These are phyloP conservation scores for Geopemphigus sp. DNA, from an alignment of 1,140 invertebrate genomes.

Conservation along the genomic window DNA sequence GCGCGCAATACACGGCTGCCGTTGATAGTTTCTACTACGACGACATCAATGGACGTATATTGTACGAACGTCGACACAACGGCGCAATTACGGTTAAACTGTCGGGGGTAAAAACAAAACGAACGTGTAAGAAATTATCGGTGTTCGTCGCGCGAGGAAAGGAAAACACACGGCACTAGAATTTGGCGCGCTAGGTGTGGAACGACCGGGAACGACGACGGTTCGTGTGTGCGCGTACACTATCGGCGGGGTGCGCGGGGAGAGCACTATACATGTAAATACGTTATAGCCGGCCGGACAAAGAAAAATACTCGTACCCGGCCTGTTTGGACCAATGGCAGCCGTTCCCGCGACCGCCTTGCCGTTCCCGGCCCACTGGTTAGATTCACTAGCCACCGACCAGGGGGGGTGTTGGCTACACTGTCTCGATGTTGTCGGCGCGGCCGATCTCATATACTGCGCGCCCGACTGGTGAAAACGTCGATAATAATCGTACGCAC, in stretches of 20 bases:
- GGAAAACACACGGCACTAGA: constrained; percentile 9
- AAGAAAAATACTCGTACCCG: not conserved
- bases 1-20: not conserved
- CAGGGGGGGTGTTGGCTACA: not conserved
- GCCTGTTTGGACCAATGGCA: constrained; percentile 4
- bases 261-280: not conserved
- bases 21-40: too few species aligned
- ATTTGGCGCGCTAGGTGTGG: constrained; percentile 47
- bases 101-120: too few species aligned
- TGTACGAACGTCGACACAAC: too few species aligned
- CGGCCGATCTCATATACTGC: too few species aligned
- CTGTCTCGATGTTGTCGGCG: not conserved
- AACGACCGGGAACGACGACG: constrained; percentile 36
- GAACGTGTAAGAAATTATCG: too few species aligned
- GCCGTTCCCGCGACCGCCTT: constrained; percentile 43
- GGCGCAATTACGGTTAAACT: too few species aligned
- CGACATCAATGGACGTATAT: too few species aligned
- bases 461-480: not conserved
- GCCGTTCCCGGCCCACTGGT: not conserved
- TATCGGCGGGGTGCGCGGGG: not conserved
- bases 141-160: not conserved
- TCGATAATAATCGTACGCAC: constrained; percentile 22
- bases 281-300: constrained; percentile 32
- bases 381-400: not conserved
- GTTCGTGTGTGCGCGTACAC: constrained; percentile 29